Base-by-base conservation (phyloP, 2,113 vertebrate species). In the Chionodraco myersi region DNA sequence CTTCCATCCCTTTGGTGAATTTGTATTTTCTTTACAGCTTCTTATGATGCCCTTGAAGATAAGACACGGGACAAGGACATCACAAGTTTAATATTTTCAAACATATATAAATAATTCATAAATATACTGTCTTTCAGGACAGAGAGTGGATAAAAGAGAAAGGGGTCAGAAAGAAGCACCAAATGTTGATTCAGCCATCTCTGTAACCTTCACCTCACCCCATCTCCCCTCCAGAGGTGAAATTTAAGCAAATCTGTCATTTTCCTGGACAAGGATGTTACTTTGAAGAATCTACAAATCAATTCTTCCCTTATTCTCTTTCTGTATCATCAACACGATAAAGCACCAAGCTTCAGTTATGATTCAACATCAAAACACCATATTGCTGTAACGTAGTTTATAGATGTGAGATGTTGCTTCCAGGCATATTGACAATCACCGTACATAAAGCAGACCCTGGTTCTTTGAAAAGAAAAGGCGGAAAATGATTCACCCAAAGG, bases 41-140 rank as follows among this genome's bases (percentile, higher is more conserved):
- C 54, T 80, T 85, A 57, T 77, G 91, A 95, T 88, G 92, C 86
- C 93, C 93, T 95, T 94, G 93, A 80, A 86, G 93, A 94, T 93
- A 91, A 94, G 90, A 92, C 89, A 80, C 61, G 69, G 91, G 88
- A 93, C 94, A 95, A 94, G 94, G 94, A 93, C 91, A 91, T 88
- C 87, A 91, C 91, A 90, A 84, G 86, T 94, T 92, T 91, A 94
- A 94, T 89, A 92, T 89, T 94, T 94, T 90, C 83, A 83, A 92
- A 91, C 88, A 63, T 65, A 84, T 90, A 95, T 95, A 92, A 93
- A 95, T 96, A 94, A 95, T 95, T 95, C 94, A 95, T 95, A 93
- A 78, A 93, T 89, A 87, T 82, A 81, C 88, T 89, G 91, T 91
- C 90, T 92, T 92, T 91, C 85, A 88, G 85, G 86, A 90, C 80